These are phyloP conservation scores for Hypothenemus hampei DNA, from an alignment of 1,140 invertebrate genomes.

Conservation along the genomic window DNA sequence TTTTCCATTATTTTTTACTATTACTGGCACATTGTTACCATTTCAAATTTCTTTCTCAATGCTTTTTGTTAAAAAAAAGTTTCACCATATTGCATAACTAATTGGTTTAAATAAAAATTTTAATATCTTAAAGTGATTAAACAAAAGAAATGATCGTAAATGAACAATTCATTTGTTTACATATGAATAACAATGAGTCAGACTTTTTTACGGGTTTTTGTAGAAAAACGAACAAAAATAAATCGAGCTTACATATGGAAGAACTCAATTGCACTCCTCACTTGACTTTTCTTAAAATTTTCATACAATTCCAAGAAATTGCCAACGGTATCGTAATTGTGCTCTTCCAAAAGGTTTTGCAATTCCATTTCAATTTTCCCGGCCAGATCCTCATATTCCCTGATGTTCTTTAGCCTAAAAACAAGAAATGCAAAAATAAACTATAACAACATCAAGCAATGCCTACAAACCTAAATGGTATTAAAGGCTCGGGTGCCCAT, in stretches of 20 bases:
- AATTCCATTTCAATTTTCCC: conserved; percentile 68
- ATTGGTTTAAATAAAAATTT: too few relatives aligned
- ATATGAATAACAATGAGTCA: too few relatives aligned
- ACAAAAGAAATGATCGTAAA: too few relatives aligned
- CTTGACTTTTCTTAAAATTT: conserved; percentile 59
- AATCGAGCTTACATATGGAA: conserved; percentile 56
- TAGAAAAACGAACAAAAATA: too few relatives aligned
- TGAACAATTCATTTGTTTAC: too few relatives aligned
- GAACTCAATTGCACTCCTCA: conserved; percentile 59
- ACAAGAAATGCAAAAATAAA: neutral
- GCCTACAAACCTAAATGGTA: conserved; percentile 45
- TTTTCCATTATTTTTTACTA: too few relatives aligned
- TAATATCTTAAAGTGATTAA: too few relatives aligned
- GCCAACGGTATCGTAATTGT: conserved; percentile 82
- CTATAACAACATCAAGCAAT: neutral
- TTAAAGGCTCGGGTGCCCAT: conserved; percentile 52
- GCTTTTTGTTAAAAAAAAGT: too few relatives aligned
- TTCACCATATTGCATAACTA: too few relatives aligned
- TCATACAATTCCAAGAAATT: conserved; percentile 79
- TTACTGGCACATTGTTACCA: too few relatives aligned
- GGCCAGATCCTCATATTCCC: conserved; percentile 74
- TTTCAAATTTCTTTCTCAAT: too few relatives aligned
- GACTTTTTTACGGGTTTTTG: too few relatives aligned
- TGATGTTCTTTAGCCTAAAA: conserved; percentile 48
- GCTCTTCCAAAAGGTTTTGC: conserved; percentile 67